Evolutionary conservation across 2,888 invertebrate species (phyloP), one percentile per base, ranked within the genome.

Genomic region (Tenthredo amoena): DNA sequence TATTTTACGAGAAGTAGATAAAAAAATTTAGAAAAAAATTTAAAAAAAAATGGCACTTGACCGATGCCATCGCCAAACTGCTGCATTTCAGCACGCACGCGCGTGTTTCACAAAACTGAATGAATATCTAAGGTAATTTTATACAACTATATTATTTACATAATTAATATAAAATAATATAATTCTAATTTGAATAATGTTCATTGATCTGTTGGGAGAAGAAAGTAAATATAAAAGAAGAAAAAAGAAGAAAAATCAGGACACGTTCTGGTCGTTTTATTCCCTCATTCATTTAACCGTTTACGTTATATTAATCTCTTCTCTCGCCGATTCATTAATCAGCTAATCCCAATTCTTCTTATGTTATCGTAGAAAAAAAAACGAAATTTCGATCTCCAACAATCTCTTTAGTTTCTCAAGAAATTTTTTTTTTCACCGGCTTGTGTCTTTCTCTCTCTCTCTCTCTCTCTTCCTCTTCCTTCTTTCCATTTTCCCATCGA

Each of bases 191-290:
- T 6, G 3, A 21, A 62, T 62, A 21, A 76, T 31, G 31, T 31
- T 86, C 86, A 87, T 88, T 88, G 87, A 88, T 87, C 87, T 88
- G 85, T 62, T 86, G 74, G 26, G 26, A 83, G 2, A 81, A 58
- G 2, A 34, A 18, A 21, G 21, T 10, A 1, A 43, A 50, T n/a
- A 7, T 15, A 21, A 58, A n/a, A 5, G 18, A 68, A 68, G 2
- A 68, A 68, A 34, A 21, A 21, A 21, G 7, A 58, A n/a, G 3
- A 88, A 88, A 87, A 88, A 89, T 88, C 89, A 89, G 89, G 87
- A 88, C 86, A 88, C 88, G 26, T 26, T 88, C 88, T 88, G 88
- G 4, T 50, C 26, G 26, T 6, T 50, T 50, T 6, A 50, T 50
- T 50, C 18, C n/a, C 50, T 50, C 5, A 50, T 50, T 50, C 4